Evolutionary conservation across 2,888 invertebrate genomes (phyloP).

Genomic region (Napeogenes inachia): DNA sequence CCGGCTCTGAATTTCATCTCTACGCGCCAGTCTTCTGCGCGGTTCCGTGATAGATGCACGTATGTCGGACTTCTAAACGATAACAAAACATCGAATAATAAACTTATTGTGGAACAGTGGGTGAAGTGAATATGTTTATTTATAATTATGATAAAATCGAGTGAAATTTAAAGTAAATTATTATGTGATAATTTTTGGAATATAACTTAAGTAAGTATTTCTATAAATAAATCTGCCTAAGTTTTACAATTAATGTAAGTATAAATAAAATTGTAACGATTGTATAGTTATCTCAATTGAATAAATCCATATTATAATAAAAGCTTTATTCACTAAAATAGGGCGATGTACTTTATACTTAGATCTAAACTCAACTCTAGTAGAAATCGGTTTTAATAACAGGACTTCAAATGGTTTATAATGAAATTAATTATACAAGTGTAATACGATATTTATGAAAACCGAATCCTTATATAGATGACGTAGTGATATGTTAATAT

Average conservation of each 20-base stretch:
- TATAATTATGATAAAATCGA: not conserved
- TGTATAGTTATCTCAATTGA: too few relatives aligned
- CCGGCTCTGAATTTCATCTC: slow-evolving; percentile 22
- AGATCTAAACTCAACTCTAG: too few relatives aligned
- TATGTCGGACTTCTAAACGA: slow-evolving; percentile 7
- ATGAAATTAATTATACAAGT: not conserved
- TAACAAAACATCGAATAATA: slow-evolving; percentile 11
- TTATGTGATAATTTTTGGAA: slow-evolving; percentile 1
- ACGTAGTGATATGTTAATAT: slow-evolving; percentile 31
- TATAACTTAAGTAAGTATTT: not conserved
- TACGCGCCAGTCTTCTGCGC: slow-evolving; percentile 24
- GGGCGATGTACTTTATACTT: too few relatives aligned
- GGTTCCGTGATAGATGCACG: slow-evolving; percentile 13
- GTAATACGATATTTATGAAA: not conserved
- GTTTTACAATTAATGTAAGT: too few relatives aligned
- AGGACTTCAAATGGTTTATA: too few relatives aligned
- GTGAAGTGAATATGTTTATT: not conserved
- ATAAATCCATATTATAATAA: too few relatives aligned
- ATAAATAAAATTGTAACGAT: too few relatives aligned
- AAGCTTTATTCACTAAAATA: too few relatives aligned
- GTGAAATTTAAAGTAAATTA: not conserved
- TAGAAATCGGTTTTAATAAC: too few relatives aligned
- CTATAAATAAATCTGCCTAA: not conserved
- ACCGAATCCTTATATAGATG: not conserved
- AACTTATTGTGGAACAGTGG: slow-evolving; percentile 15